These are phyloP conservation scores for Drosophila heteroneura DNA, from an alignment of 2,888 invertebrate genomes.

Conservation along the genomic window DNA sequence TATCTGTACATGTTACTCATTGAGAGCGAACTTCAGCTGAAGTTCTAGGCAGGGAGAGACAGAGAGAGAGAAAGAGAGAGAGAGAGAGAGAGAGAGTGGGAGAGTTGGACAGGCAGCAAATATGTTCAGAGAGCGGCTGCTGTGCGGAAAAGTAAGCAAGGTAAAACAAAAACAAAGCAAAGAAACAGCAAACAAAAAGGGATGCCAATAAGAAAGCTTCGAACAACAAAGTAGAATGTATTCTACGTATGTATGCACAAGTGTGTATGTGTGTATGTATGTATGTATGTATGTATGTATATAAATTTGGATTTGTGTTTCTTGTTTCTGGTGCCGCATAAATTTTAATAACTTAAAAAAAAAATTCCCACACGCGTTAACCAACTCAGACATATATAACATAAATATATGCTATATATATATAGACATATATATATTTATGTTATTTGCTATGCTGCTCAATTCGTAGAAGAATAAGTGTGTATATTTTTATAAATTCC, in stretches of 20 bases:
- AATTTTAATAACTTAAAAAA: slow-evolving; percentile 62
- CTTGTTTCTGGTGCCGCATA: slow-evolving; percentile 47
- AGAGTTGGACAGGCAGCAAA: not conserved
- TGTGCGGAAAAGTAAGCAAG: slow-evolving; percentile 18
- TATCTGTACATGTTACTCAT: slow-evolving; percentile 14
- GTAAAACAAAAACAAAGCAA: slow-evolving; percentile 26
- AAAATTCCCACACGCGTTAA: slow-evolving; percentile 45
- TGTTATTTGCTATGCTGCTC: slow-evolving; percentile 20
- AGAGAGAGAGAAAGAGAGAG: slow-evolving; percentile 3
- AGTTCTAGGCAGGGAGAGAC: slow-evolving; percentile 36
- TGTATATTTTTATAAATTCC: slow-evolving; percentile 61
- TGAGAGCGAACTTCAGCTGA: slow-evolving; percentile 50
- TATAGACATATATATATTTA: slow-evolving; percentile 8
- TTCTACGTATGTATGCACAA: slow-evolving; percentile 7
- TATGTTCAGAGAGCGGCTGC: slow-evolving; percentile 21
- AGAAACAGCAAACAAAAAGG: slow-evolving; percentile 25
- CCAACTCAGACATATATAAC: slow-evolving; percentile 30
- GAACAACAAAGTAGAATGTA: slow-evolving; percentile 33
- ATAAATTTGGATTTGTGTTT: slow-evolving; percentile 6
- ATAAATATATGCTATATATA: slow-evolving; percentile 1
- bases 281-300: slow-evolving; percentile 2
- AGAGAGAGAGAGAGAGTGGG: not conserved
- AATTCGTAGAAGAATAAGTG: slow-evolving; percentile 39
- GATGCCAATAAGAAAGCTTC: slow-evolving; percentile 27
- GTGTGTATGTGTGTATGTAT: not conserved